Percentiles rank a stretch among this genome's conserved stretches.
Evolutionary conservation across 1,140 invertebrate species (phyloP).

Genomic region (Nautilus pompilius): DNA sequence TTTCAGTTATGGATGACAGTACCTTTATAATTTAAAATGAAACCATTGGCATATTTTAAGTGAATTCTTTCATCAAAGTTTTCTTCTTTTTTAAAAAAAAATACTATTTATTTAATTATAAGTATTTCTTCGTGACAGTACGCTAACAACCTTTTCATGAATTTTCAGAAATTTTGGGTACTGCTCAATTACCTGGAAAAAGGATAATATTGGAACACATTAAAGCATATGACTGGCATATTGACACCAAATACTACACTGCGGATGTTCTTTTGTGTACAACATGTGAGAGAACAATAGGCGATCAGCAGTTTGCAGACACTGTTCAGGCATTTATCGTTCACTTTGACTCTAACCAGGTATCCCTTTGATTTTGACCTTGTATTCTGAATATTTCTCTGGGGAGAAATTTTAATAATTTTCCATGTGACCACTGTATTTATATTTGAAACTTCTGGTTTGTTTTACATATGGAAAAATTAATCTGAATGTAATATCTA

Average conservation of each 20-base stretch:
- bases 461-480: too few species aligned
- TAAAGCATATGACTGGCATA: constrained; percentile 61
- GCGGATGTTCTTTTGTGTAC: constrained; percentile 61
- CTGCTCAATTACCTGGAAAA: constrained; percentile 53
- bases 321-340: constrained; percentile 63
- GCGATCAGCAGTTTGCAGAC: constrained; percentile 57
- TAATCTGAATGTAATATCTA: too few species aligned
- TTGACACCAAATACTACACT: constrained; percentile 69
- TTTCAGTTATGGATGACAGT: too few species aligned
- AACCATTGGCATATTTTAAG: too few species aligned
- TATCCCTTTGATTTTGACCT: constrained; percentile 30
- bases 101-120: too few species aligned
- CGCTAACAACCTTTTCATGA: constrained; percentile 12
- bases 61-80: too few species aligned
- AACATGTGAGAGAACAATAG: constrained; percentile 55
- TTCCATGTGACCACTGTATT: too few species aligned
- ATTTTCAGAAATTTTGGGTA: constrained; percentile 51
- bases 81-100: too few species aligned
- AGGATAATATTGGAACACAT: too few species aligned
- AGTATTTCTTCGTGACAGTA: too few species aligned
- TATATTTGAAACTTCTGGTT: too few species aligned
- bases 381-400: neutral
- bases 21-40: too few species aligned
- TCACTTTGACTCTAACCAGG: constrained; percentile 61
- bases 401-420: neutral